A percentile compares a stretch with the other conserved stretches of the same genome.
phyloP scores from a whole-genome alignment of 2,113 vertebrate genomes.

The Pholis gunnellus region DNA sequence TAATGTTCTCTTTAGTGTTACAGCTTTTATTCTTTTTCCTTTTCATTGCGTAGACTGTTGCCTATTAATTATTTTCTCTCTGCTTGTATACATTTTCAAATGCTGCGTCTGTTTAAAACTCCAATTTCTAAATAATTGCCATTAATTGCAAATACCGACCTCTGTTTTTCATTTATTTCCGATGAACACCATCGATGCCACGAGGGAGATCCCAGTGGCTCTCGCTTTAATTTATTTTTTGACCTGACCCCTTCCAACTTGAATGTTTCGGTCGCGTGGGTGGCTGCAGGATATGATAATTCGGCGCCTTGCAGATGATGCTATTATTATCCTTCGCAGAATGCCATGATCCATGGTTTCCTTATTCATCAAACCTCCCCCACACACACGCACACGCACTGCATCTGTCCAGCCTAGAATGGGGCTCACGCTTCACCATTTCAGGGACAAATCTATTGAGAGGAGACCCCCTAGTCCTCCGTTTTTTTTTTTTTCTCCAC shows the following conservation, averaged over 20 bases:
- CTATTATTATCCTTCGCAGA: slow-evolving; percentile 66
- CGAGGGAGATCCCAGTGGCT: slow-evolving; percentile 43
- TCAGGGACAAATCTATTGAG: slow-evolving; percentile 60
- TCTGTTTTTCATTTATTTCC: slow-evolving; percentile 63
- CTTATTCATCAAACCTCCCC: slow-evolving; percentile 76
- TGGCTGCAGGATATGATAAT: slow-evolving; percentile 77
- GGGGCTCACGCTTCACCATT: slow-evolving; percentile 55
- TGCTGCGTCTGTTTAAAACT: neutral
- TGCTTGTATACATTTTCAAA: slow-evolving; percentile 10
- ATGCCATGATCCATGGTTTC: slow-evolving; percentile 70
- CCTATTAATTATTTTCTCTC: slow-evolving; percentile 13
- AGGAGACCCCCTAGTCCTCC: slow-evolving; percentile 52
- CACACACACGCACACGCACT: slow-evolving; percentile 44
- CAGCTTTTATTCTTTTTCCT: neutral
- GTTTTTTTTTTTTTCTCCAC: slow-evolving; percentile 45
- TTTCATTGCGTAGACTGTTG: neutral
- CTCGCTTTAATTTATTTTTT: slow-evolving; percentile 66
- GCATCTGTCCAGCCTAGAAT: slow-evolving; percentile 73
- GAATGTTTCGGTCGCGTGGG: slow-evolving; percentile 70
- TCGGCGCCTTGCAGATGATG: slow-evolving; percentile 75
- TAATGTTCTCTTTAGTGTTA: neutral
- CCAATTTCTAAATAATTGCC: slow-evolving; percentile 47
- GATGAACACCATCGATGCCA: slow-evolving; percentile 53
- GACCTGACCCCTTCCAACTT: slow-evolving; percentile 69
- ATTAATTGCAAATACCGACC: slow-evolving; percentile 66